Evolutionary conservation across 2,113 vertebrate species (phyloP).

Genomic region (Phyllostomus discolor): DNA sequence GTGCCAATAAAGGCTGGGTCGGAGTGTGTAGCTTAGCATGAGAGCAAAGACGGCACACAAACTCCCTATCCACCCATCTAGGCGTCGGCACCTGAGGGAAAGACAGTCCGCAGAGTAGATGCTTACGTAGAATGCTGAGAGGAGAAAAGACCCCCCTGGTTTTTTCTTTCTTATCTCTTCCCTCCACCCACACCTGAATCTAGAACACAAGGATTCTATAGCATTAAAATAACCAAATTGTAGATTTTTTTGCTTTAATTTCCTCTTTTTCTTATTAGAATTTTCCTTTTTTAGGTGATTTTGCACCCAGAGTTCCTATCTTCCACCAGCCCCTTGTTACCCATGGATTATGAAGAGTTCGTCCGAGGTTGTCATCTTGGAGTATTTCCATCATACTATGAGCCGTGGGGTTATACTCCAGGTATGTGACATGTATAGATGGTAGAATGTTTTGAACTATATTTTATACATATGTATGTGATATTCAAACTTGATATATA

Average conservation of each 20-base stretch:
- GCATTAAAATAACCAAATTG: background rate
- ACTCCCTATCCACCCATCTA: background rate
- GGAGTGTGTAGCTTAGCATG: background rate
- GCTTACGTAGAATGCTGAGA: background rate
- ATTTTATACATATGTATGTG: background rate
- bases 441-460: background rate
- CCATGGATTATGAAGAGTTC: conserved; percentile 98
- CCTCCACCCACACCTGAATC: background rate
- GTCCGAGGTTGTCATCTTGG: conserved; percentile 96
- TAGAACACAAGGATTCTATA: background rate
- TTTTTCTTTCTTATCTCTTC: background rate
- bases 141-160: background rate
- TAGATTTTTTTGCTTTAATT: background rate
- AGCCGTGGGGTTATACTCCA: conserved; percentile 98
- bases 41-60: background rate
- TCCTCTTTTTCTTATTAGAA: conserved; percentile 10
- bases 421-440: conserved; percentile 77
- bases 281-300: conserved; percentile 85
- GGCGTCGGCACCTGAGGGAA: background rate
- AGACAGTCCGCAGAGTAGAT: background rate
- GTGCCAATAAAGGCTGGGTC: background rate
- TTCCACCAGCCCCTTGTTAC: conserved; percentile 94
- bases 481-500: background rate
- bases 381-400: conserved; percentile 98
- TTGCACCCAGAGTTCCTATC: conserved; percentile 98